A percentile compares a stretch with the other conserved stretches of the same genome.
phyloP scores from a whole-genome alignment of 2,888 invertebrate genomes.

The Latheticus oryzae region DNA sequence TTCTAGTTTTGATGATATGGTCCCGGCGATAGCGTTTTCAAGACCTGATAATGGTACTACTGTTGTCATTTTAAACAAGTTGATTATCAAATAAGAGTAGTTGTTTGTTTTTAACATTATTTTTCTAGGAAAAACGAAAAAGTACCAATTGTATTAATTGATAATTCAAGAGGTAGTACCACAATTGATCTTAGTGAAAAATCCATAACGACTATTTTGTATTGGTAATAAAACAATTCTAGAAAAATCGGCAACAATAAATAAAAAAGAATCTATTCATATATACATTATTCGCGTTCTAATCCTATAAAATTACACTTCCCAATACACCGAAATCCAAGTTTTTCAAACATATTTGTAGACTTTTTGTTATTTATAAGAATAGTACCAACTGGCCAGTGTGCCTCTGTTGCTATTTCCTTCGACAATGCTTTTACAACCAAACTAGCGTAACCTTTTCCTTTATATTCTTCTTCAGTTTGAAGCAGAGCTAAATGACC shows the following conservation, averaged over 20 bases:
- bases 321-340: constrained; percentile 51
- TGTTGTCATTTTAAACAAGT: constrained; percentile 69
- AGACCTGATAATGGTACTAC: constrained; percentile 67
- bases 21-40: constrained; percentile 67
- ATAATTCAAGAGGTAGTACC: constrained; percentile 57
- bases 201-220: constrained; percentile 66
- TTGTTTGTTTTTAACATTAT: too few species aligned
- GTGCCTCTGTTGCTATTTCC: constrained; percentile 57
- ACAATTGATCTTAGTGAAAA: constrained; percentile 59
- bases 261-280: too few species aligned
- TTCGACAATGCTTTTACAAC: constrained; percentile 58
- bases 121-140: constrained; percentile 60
- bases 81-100: too few species aligned
- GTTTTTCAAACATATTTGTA: constrained; percentile 57
- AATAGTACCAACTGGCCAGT: constrained; percentile 56
- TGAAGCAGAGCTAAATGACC: constrained; percentile 60
- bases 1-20: constrained; percentile 45
- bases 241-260: not conserved
- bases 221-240: constrained; percentile 49
- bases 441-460: constrained; percentile 61
- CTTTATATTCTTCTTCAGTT: constrained; percentile 57
- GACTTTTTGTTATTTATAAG: constrained; percentile 57
- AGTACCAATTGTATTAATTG: constrained; percentile 34
- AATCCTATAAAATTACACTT: constrained; percentile 2
- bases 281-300: too few species aligned